phyloP scores from a whole-genome alignment of 2,113 vertebrate genomes.

The Lepisosteus oculatus region DNA sequence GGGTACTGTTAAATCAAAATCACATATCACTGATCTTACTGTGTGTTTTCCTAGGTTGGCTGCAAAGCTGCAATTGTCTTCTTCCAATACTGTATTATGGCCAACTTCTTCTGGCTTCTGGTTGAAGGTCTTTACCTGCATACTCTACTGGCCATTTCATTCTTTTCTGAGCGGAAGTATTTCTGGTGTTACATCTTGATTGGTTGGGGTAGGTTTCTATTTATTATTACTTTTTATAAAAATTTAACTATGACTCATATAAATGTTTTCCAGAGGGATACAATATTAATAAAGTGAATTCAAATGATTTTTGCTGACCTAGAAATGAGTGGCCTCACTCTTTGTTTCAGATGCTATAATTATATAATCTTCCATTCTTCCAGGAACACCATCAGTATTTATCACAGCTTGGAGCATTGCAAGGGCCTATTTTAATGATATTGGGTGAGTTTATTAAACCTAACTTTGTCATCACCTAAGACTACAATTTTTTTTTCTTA shows the following conservation, averaged over 20 bases:
- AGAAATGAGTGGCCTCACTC: background rate
- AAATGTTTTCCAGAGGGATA: too few relatives aligned
- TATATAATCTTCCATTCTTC: constrained; percentile 14
- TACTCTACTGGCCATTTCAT: constrained; percentile 86
- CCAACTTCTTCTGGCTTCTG: constrained; percentile 96
- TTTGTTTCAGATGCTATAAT: constrained; percentile 8
- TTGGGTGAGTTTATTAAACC: constrained; percentile 70
- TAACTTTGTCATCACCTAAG: background rate
- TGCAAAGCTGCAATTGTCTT: constrained; percentile 90
- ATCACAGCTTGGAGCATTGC: constrained; percentile 81
- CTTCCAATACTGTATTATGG: constrained; percentile 96
- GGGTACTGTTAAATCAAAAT: too few relatives aligned
- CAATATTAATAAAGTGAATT: background rate
- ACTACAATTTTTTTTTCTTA: background rate
- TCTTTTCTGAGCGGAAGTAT: constrained; percentile 95
- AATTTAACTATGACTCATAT: background rate
- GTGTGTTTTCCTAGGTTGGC: constrained; percentile 59
- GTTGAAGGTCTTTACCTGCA: constrained; percentile 93
- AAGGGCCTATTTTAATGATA: constrained; percentile 73
- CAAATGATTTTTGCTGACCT: background rate
- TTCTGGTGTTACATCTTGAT: constrained; percentile 97
- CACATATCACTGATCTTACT: too few relatives aligned
- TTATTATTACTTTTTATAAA: background rate
- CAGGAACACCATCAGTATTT: constrained; percentile 84
- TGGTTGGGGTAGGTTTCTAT: constrained; percentile 83